Conservation (phyloP, 2,797 vertebrate genomes). For the Catamblyrhynchus diadema region DNA sequence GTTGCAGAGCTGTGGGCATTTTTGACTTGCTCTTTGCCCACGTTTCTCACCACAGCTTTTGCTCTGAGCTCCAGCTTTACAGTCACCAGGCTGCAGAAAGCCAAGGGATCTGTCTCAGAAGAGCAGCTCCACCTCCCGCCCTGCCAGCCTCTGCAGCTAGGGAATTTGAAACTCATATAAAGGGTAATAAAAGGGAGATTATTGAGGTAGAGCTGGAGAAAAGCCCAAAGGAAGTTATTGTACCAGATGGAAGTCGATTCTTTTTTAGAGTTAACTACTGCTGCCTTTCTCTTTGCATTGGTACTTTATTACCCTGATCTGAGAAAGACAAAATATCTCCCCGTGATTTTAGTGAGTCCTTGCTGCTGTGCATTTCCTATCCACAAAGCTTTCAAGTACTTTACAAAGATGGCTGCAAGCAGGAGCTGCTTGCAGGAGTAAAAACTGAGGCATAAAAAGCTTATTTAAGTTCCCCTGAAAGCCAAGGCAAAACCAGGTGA, state of each 20-base stretch:
- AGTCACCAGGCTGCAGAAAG: background rate
- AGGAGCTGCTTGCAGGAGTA: background rate
- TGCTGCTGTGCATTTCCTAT: background rate
- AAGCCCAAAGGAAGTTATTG: conserved; percentile 39
- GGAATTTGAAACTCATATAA: conserved; percentile 45
- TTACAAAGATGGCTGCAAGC: background rate
- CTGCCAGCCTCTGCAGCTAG: background rate
- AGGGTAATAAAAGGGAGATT: conserved; percentile 51
- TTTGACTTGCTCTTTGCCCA: background rate
- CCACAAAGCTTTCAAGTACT: background rate
- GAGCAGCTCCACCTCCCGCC: background rate
- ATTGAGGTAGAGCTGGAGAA: conserved; percentile 41
- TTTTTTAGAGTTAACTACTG: background rate
- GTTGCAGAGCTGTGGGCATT: background rate
- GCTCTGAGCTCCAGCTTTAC: background rate
- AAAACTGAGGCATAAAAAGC: background rate
- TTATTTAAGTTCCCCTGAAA: background rate
- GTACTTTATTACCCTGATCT: background rate
- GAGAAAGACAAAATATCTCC: background rate
- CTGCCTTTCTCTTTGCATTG: background rate
- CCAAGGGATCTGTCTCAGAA: background rate
- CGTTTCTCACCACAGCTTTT: background rate
- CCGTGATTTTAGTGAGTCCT: background rate
- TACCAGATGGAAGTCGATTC: conserved; percentile 32
- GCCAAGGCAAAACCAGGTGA: background rate